These are phyloP conservation scores for Philhelius pedissequus DNA, from an alignment of 2,888 invertebrate species.

Conservation along the genomic window DNA sequence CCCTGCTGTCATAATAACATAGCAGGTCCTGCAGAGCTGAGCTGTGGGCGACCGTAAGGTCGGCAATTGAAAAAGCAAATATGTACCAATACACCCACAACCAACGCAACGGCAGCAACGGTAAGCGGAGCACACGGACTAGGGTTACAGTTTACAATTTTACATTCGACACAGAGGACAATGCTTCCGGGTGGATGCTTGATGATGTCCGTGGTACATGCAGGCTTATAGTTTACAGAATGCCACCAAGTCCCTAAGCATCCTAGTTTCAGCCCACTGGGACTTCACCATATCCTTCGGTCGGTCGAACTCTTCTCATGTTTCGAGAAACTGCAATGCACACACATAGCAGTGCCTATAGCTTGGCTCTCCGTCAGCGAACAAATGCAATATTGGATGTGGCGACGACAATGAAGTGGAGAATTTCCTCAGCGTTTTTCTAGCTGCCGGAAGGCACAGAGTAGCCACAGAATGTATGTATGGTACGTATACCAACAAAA, in stretches of 20 bases:
- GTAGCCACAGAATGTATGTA: neutral
- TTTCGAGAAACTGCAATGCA: slow-evolving; percentile 24
- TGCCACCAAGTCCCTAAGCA: neutral
- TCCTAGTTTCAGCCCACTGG: slow-evolving; percentile 26
- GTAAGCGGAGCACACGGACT: slow-evolving; percentile 34
- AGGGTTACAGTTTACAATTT: slow-evolving; percentile 56
- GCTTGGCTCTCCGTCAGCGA: slow-evolving; percentile 8
- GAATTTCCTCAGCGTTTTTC: slow-evolving; percentile 49
- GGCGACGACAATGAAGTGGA: slow-evolving; percentile 51
- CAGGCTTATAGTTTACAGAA: neutral
- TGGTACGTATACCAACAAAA: neutral
- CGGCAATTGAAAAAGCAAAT: slow-evolving; percentile 47
- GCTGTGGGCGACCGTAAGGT: slow-evolving; percentile 38
- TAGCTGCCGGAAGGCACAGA: slow-evolving; percentile 9
- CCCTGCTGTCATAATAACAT: slow-evolving; percentile 37
- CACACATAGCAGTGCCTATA: neutral
- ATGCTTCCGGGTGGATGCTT: slow-evolving; percentile 35
- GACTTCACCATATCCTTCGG: slow-evolving; percentile 37
- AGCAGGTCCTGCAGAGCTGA: slow-evolving; percentile 34
- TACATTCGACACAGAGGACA: slow-evolving; percentile 31
- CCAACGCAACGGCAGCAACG: slow-evolving; percentile 27
- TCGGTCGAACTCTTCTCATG: slow-evolving; percentile 42
- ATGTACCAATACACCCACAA: slow-evolving; percentile 40
- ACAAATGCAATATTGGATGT: slow-evolving; percentile 57
- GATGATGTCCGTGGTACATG: slow-evolving; percentile 34